Evolutionary conservation across 2,888 invertebrate genomes (phyloP).

Genomic region (Masnerella sp.): DNA sequence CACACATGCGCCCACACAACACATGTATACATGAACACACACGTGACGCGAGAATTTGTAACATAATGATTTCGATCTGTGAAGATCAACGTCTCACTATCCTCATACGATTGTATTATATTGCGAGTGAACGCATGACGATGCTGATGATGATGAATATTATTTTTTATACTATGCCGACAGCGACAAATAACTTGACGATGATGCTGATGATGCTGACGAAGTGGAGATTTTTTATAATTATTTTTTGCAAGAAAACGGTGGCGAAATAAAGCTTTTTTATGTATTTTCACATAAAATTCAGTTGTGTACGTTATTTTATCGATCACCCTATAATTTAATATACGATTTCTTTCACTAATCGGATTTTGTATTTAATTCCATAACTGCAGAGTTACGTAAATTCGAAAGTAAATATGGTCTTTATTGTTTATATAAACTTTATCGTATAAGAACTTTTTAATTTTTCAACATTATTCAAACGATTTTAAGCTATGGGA

Average conservation of each 20-base stretch:
- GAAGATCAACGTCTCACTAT: conserved; percentile 63
- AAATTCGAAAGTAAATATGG: too few relatives aligned
- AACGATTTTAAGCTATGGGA: neutral
- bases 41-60: conserved; percentile 65
- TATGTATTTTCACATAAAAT: conserved; percentile 77
- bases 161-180: conserved; percentile 61
- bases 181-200: conserved; percentile 55
- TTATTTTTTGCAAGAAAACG: conserved; percentile 77
- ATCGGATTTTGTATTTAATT: too few relatives aligned
- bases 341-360: too few relatives aligned
- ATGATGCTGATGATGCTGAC: conserved; percentile 64
- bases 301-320: conserved; percentile 25
- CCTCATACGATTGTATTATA: conserved; percentile 67
- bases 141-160: conserved; percentile 63
- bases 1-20: conserved; percentile 60
- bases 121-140: conserved; percentile 63
- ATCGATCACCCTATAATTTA: conserved; percentile 24
- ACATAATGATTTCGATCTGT: conserved; percentile 62
- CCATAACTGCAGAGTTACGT: too few relatives aligned
- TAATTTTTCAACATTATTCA: neutral
- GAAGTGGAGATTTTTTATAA: conserved; percentile 73
- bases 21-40: conserved; percentile 64
- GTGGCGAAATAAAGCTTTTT: conserved; percentile 78
- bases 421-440: too few relatives aligned
- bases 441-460: too few relatives aligned